Conservation (phyloP, 2,797 vertebrate genomes). For the Sebastes umbrosus region DNA sequence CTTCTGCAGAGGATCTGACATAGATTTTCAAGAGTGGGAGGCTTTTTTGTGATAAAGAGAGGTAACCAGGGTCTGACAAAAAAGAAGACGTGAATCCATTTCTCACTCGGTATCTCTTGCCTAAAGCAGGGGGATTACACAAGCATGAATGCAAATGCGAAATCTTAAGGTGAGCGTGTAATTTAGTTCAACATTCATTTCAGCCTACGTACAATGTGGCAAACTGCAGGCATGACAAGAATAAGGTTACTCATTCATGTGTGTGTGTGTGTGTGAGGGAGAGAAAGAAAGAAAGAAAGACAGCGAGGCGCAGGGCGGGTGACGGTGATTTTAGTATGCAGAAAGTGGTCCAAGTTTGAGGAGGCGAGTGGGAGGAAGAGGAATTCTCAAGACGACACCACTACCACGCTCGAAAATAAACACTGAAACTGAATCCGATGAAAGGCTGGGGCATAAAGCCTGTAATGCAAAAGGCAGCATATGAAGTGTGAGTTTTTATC, state of each 20-base stretch:
- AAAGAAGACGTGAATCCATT: slow-evolving; percentile 29
- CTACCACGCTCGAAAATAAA: slow-evolving; percentile 69
- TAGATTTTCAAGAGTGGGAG: slow-evolving; percentile 68
- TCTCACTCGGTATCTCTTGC: slow-evolving; percentile 28
- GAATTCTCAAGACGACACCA: slow-evolving; percentile 70
- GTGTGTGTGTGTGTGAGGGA: not conserved
- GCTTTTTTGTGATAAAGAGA: slow-evolving; percentile 47
- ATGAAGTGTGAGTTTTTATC: not conserved
- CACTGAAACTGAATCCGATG: slow-evolving; percentile 60
- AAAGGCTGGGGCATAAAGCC: slow-evolving; percentile 21
- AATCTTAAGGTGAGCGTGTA: slow-evolving; percentile 61
- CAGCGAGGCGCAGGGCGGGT: slow-evolving; percentile 14
- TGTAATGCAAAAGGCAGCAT: not conserved
- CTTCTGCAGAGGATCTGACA: slow-evolving; percentile 57
- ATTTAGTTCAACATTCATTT: slow-evolving; percentile 58
- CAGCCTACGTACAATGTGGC: slow-evolving; percentile 58
- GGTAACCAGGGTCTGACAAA: slow-evolving; percentile 50
- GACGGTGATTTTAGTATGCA: slow-evolving; percentile 57
- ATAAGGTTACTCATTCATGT: slow-evolving; percentile 25
- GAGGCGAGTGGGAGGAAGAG: slow-evolving; percentile 67
- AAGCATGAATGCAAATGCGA: slow-evolving; percentile 45
- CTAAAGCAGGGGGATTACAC: slow-evolving; percentile 60
- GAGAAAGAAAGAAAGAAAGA: not conserved
- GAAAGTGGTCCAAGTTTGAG: slow-evolving; percentile 58
- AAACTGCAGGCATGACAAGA: slow-evolving; percentile 53